phyloP scores from a whole-genome alignment of 2,113 vertebrate species.

The Sapajus apella region DNA sequence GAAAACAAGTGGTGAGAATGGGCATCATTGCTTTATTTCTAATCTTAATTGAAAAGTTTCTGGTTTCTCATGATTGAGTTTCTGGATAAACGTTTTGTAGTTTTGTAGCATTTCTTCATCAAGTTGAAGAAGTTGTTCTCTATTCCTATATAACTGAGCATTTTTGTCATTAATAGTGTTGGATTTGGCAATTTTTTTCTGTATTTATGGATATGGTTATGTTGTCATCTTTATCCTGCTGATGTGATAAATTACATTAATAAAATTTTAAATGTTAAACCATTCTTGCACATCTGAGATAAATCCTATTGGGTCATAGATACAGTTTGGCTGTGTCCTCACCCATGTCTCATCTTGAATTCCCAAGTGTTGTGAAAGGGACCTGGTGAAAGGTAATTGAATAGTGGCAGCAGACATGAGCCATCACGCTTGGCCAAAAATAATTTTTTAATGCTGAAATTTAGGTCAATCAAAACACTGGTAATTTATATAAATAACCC shows the following conservation, averaged over 20 bases:
- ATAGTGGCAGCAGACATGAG: too few relatives aligned
- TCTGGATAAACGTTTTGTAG: too few relatives aligned
- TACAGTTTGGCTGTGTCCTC: too few relatives aligned
- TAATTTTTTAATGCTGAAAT: background rate
- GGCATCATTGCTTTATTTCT: background rate
- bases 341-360: too few relatives aligned
- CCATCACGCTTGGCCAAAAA: too few relatives aligned
- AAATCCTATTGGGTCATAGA: background rate
- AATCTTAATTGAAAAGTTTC: background rate
- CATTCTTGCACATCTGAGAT: background rate
- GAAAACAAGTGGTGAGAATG: background rate
- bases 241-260: background rate
- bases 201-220: background rate
- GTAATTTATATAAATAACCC: background rate
- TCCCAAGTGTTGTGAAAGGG: too few relatives aligned
- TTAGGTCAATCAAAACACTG: background rate
- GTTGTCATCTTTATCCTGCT: background rate
- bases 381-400: too few relatives aligned
- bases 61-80: background rate
- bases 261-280: background rate
- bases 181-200: background rate
- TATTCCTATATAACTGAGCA: background rate
- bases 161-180: background rate
- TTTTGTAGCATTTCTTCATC: background rate
- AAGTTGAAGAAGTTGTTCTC: background rate